Evolutionary conservation across 2,888 invertebrate species (phyloP).

Genomic region (Caenorhabditis virilis): DNA sequence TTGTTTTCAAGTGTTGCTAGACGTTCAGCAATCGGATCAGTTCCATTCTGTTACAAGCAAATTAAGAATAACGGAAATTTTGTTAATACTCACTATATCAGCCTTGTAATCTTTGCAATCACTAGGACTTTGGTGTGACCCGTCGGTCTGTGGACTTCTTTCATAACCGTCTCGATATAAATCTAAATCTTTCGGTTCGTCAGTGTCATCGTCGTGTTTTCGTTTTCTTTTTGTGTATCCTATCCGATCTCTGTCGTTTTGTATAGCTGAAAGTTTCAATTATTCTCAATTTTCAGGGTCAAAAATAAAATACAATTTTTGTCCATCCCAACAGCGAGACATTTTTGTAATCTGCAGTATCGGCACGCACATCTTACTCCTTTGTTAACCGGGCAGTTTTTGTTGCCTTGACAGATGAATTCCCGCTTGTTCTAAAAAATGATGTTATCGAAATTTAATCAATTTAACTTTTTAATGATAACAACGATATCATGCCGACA

Average conservation of each 20-base stretch:
- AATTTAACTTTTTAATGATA: too few species aligned
- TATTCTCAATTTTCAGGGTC: not conserved
- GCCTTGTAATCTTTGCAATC: conserved; percentile 26
- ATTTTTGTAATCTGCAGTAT: conserved; percentile 60
- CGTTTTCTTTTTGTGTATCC: conserved; percentile 66
- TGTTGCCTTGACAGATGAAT: conserved; percentile 63
- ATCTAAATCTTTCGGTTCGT: conserved; percentile 3
- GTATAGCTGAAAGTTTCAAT: conserved; percentile 55
- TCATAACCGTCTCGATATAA: conserved; percentile 9
- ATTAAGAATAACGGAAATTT: too few species aligned
- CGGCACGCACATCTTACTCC: conserved; percentile 66
- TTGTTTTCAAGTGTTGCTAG: conserved; percentile 64
- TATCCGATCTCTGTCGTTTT: conserved; percentile 65
- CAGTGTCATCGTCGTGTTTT: conserved; percentile 43
- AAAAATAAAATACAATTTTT: conserved; percentile 47
- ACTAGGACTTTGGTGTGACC: too few species aligned
- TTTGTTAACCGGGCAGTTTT: conserved; percentile 65
- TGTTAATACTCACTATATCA: conserved; percentile 26
- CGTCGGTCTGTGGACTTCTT: conserved; percentile 16
- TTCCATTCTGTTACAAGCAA: conserved; percentile 19
- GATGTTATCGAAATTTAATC: not conserved
- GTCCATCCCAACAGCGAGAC: conserved; percentile 63
- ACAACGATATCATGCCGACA: too few species aligned
- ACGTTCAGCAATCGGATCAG: conserved; percentile 60
- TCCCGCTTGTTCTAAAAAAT: conserved; percentile 63